Base-by-base conservation (phyloP, 2,888 invertebrate species). In the Parapristionchus giblindavisi region DNA sequence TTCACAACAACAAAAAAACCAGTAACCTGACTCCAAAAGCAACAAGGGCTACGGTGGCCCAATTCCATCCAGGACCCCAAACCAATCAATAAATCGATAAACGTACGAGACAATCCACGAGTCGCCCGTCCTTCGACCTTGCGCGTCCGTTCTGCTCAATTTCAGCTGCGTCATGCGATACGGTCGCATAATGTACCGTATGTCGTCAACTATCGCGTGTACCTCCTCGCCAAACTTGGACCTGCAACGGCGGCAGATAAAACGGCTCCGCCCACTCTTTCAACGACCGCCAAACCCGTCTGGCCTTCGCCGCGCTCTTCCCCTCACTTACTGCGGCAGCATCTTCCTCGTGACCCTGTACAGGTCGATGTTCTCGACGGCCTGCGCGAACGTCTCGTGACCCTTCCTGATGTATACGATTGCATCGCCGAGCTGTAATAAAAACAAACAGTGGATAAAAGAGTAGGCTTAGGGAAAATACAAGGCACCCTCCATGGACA, bases 101-200 rank as follows among this genome's bases (percentile, higher is more conserved):
- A 79, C 88, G 84, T 79, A 97, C 89, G 93, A 94, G 54, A 95
- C 92, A 65, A 92, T 92, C 85, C 94, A 93, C 73, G 91, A 91
- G 32, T 88, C 87, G 0, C 92, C 92, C 14, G 92, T 92, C 80
- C 92, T 76, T 79, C 91, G 91, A n/a, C 93, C 92, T 32, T 92
- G 92, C 38, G 89, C 87, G 88, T 93, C 93, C 88, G 92, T 91
- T 72, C 93, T 91, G 0, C 93, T 93, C 84, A 98, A 90, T 86
- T 94, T 93, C 71, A 98, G 90, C 87, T 93, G 93, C 85, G 94
- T 95, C 38, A 98, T 90, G 38, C 96, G 92, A 17, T 96, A 95
- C 11, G 96, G 96, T 81, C 93, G 92, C 75, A 96, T 93, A 90
- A 94, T 94, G 90, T 95, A 97, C 88, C 94, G 94, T 38, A 98